Conservation (phyloP, 2,888 invertebrate genomes). For the Venusia cambrica region DNA sequence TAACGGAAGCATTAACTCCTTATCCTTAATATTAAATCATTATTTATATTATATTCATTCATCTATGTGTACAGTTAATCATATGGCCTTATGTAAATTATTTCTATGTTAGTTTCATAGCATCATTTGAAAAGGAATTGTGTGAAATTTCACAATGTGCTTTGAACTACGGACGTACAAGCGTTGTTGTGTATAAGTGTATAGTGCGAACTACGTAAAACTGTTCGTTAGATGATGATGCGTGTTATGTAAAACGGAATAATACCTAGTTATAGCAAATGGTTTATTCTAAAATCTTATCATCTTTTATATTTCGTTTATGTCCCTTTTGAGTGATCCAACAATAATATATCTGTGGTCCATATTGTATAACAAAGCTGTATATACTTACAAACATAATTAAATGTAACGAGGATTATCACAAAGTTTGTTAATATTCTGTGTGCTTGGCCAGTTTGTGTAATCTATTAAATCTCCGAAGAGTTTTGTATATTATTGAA, state of each 20-base stretch:
- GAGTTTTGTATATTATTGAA: slow-evolving; percentile 78
- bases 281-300: slow-evolving; percentile 53
- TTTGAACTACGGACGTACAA: slow-evolving; percentile 47
- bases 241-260: slow-evolving; percentile 65
- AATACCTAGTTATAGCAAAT: slow-evolving; percentile 51
- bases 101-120: slow-evolving; percentile 66
- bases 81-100: slow-evolving; percentile 80
- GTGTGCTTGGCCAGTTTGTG: slow-evolving; percentile 74
- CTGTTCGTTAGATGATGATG: slow-evolving; percentile 67
- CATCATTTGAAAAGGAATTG: slow-evolving; percentile 62
- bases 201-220: slow-evolving; percentile 55
- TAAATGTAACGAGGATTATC: slow-evolving; percentile 50
- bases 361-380: slow-evolving; percentile 35
- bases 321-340: slow-evolving; percentile 62
- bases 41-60: slow-evolving; percentile 76
- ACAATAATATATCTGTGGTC: slow-evolving; percentile 56
- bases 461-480: slow-evolving; percentile 68
- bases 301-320: slow-evolving; percentile 55
- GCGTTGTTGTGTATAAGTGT: slow-evolving; percentile 50
- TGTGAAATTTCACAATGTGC: slow-evolving; percentile 42
- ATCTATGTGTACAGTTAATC: slow-evolving; percentile 78
- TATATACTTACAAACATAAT: slow-evolving; percentile 51
- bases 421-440: slow-evolving; percentile 68
- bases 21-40: slow-evolving; percentile 73
- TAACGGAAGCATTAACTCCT: slow-evolving; percentile 74